phyloP scores from a whole-genome alignment of 1,140 invertebrate genomes.

The Hylaeus anthracinus region DNA sequence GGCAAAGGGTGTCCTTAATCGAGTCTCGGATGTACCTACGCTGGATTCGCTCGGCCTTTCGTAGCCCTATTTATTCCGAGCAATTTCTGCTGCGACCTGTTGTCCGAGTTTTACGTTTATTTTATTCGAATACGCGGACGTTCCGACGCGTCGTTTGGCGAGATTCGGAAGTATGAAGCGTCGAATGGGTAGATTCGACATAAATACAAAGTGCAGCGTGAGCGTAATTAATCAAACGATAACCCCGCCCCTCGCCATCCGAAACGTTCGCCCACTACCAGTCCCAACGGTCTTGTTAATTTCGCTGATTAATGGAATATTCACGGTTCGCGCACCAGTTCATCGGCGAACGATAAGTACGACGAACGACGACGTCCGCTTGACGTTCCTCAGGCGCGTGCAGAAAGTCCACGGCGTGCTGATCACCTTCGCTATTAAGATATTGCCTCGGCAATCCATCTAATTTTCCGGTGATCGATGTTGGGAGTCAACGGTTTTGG shows the following conservation, averaged over 20 bases:
- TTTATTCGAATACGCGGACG: too few species aligned
- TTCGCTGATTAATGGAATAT: slow-evolving; percentile 39
- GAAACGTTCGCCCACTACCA: not conserved
- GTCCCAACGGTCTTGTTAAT: slow-evolving; percentile 1
- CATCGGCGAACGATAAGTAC: slow-evolving; percentile 22
- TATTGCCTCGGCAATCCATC: slow-evolving; percentile 23
- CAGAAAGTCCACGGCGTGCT: not conserved
- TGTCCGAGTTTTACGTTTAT: too few species aligned
- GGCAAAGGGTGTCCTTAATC: too few species aligned
- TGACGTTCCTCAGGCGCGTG: not conserved
- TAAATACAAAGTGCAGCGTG: slow-evolving; percentile 39
- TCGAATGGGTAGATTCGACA: not conserved
- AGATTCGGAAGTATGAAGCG: not conserved
- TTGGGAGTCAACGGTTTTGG: not conserved
- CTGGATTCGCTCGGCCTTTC: too few species aligned
- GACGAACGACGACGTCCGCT: not conserved
- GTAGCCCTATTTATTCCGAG: not conserved
- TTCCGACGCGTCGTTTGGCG: not conserved
- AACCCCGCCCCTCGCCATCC: not conserved
- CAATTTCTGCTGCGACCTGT: too few species aligned
- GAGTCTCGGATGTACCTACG: too few species aligned
- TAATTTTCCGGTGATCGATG: slow-evolving; percentile 33
- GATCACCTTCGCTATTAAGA: slow-evolving; percentile 15
- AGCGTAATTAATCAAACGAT: slow-evolving; percentile 41
- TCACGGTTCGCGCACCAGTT: slow-evolving; percentile 18